These are phyloP conservation scores for Stichopus chloronotus DNA, from an alignment of 35 echinoderm and acorn worm species.

Conservation along the genomic window DNA sequence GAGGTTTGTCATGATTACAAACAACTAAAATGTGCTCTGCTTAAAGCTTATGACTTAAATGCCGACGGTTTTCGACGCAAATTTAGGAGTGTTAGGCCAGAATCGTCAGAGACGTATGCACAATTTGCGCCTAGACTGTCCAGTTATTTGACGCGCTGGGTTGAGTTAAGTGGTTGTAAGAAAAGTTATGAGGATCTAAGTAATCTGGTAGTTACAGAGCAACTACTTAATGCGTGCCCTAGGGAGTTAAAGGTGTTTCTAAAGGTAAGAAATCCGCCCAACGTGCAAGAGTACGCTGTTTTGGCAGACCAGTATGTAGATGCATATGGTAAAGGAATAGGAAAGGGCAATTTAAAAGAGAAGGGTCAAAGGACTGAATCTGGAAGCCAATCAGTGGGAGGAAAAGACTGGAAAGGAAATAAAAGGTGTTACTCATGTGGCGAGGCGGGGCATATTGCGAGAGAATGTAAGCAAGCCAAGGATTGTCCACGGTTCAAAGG, in stretches of 20 bases:
- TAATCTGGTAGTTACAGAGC: background rate
- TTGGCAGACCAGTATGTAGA: too few relatives aligned
- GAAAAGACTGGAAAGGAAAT: too few relatives aligned
- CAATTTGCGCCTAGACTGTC: slow-evolving; percentile 51
- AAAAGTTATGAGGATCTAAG: slow-evolving; percentile 4
- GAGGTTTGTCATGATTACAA: slow-evolving; percentile 44
- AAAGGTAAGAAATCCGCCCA: slow-evolving; percentile 8
- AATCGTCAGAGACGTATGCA: slow-evolving; percentile 26
- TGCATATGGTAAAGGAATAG: background rate
- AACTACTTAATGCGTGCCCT: background rate
- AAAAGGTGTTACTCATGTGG: too few relatives aligned
- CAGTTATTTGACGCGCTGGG: slow-evolving; percentile 53
- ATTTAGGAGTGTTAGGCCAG: slow-evolving; percentile 46
- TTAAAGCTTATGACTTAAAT: slow-evolving; percentile 54
- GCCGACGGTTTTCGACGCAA: slow-evolving; percentile 61
- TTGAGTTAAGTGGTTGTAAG: slow-evolving; percentile 40
- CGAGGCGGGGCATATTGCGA: too few relatives aligned
- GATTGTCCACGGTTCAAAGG: too few relatives aligned
- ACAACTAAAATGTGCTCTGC: slow-evolving; percentile 13
- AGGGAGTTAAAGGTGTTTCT: background rate
- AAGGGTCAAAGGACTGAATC: background rate
- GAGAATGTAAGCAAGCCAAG: too few relatives aligned
- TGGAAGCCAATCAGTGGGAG: too few relatives aligned
- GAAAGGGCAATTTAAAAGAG: background rate
- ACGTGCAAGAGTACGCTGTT: background rate